Evolutionary conservation across 2,888 invertebrate species (phyloP).

Genomic region (Brenthis daphne): DNA sequence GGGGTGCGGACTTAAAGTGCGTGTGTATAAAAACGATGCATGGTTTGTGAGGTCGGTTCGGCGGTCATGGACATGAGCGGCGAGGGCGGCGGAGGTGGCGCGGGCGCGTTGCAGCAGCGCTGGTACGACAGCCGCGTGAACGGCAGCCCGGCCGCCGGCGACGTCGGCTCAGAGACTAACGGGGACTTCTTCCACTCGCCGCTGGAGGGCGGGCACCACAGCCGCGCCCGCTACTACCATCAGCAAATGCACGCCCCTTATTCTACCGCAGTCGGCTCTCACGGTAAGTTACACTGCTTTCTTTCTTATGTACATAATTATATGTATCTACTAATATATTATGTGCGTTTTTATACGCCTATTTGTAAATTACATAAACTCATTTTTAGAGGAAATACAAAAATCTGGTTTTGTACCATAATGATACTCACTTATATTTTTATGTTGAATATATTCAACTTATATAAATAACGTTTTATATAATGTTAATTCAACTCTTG

Average conservation of each 20-base stretch:
- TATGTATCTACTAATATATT: background rate
- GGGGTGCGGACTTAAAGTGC: constrained; percentile 74
- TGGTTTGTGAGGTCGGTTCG: constrained; percentile 78
- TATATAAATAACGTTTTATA: no score
- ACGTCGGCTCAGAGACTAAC: constrained; percentile 77
- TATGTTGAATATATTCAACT: no score
- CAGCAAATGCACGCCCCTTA: constrained; percentile 82
- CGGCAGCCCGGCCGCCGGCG: constrained; percentile 77
- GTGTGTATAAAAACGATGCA: constrained; percentile 79
- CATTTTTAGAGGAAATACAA: no score
- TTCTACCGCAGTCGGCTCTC: constrained; percentile 78
- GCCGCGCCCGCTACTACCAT: constrained; percentile 81
- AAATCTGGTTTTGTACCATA: no score
- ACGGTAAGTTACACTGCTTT: constrained; percentile 64
- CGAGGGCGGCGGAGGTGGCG: constrained; percentile 63
- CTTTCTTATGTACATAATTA: background rate
- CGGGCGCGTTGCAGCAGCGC: constrained; percentile 77
- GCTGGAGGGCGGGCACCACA: constrained; percentile 79
- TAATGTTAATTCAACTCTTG: no score
- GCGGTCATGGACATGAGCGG: constrained; percentile 80
- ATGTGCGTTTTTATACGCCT: background rate
- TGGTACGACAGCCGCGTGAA: constrained; percentile 81
- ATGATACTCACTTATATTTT: no score
- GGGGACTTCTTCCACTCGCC: constrained; percentile 82
- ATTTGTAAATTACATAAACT: background rate